A percentile compares a stretch with the other conserved stretches of the same genome.
phyloP scores from a whole-genome alignment of 2,113 vertebrate species.

The Chaetodon trifascialis region DNA sequence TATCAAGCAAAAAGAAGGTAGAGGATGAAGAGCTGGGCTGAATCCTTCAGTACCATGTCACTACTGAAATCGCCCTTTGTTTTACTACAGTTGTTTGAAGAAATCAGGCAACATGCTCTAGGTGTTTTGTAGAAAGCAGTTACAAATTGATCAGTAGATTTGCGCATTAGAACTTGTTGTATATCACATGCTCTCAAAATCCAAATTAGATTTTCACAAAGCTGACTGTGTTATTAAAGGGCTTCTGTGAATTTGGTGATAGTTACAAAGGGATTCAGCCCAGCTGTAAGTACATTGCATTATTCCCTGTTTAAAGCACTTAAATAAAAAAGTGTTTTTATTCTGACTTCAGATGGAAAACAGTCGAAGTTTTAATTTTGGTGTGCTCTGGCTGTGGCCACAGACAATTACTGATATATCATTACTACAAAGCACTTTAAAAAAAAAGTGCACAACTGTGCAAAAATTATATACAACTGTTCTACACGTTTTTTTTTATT shows the following conservation, averaged over 20 bases:
- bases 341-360: constrained; percentile 61
- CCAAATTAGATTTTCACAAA: neutral
- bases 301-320: constrained; percentile 66
- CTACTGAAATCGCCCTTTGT: neutral
- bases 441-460: constrained; percentile 16
- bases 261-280: constrained; percentile 53
- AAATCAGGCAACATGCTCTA: neutral
- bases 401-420: constrained; percentile 15
- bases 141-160: constrained; percentile 1
- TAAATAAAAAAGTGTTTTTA: constrained; percentile 43
- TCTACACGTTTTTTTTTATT: neutral
- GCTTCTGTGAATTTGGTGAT: constrained; percentile 15
- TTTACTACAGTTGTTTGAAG: constrained; percentile 21
- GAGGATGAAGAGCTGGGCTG: constrained; percentile 55
- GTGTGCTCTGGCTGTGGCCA: constrained; percentile 53
- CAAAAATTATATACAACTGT: constrained; percentile 31
- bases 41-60: constrained; percentile 32
- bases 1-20: constrained; percentile 75
- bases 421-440: constrained; percentile 10
- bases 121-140: constrained; percentile 8
- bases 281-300: constrained; percentile 59
- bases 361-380: constrained; percentile 48
- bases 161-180: neutral
- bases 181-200: neutral
- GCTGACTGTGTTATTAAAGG: neutral